Evolutionary conservation across 2,113 vertebrate genomes (phyloP).

Genomic region (Periophthalmus modestus): DNA sequence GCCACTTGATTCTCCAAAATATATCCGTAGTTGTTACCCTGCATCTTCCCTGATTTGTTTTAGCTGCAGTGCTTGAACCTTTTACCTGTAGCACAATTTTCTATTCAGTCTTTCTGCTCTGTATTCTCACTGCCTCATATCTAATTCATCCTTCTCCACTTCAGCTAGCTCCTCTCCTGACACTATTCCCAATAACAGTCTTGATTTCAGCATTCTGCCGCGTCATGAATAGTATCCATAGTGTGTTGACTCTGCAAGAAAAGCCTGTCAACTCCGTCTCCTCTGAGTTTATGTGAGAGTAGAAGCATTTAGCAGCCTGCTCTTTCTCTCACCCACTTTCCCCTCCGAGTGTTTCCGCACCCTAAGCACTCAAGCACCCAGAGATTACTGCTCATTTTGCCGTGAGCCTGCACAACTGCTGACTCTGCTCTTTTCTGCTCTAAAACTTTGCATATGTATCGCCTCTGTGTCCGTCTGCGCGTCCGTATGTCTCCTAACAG

Average conservation of each 20-base stretch:
- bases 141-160: slow-evolving; percentile 3
- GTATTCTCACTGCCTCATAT: slow-evolving; percentile 1
- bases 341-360: slow-evolving; percentile 23
- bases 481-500: slow-evolving; percentile 8
- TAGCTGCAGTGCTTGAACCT: neutral
- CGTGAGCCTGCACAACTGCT: slow-evolving; percentile 62
- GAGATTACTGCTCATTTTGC: slow-evolving; percentile 72
- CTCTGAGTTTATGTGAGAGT: slow-evolving; percentile 38
- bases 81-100: neutral
- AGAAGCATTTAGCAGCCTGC: slow-evolving; percentile 47
- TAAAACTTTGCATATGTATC: slow-evolving; percentile 68
- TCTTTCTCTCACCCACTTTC: slow-evolving; percentile 20
- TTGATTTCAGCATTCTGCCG: slow-evolving; percentile 40
- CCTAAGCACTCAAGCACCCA: slow-evolving; percentile 56
- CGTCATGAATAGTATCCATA: slow-evolving; percentile 47
- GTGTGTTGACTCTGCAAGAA: slow-evolving; percentile 51
- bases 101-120: slow-evolving; percentile 17
- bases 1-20: neutral
- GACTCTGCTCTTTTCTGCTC: slow-evolving; percentile 62
- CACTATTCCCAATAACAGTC: slow-evolving; percentile 38
- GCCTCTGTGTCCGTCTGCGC: slow-evolving; percentile 38
- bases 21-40: neutral
- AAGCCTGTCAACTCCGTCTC: slow-evolving; percentile 47
- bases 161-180: slow-evolving; percentile 9
- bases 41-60: neutral